phyloP scores from a whole-genome alignment of 2,888 invertebrate species.

The Masnerella sp. region DNA sequence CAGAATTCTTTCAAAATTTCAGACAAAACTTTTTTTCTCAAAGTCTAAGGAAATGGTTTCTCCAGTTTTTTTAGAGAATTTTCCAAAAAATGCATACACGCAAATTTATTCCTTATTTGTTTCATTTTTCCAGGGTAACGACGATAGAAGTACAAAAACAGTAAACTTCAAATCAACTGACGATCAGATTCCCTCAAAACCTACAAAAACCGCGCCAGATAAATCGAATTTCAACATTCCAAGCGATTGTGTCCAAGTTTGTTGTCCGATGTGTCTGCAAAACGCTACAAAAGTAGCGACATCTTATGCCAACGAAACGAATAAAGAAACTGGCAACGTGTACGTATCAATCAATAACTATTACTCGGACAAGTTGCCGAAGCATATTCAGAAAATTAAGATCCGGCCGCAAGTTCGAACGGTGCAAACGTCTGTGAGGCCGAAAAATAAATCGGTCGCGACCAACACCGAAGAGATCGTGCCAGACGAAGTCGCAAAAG shows the following conservation, averaged over 20 bases:
- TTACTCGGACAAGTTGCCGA: conserved; percentile 28
- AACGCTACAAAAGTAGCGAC: conserved; percentile 17
- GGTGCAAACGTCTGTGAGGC: conserved; percentile 40
- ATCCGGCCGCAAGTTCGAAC: conserved; percentile 22
- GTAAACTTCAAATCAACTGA: too few relatives aligned
- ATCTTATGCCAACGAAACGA: conserved; percentile 7
- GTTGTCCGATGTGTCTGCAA: conserved; percentile 30
- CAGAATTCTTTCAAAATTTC: too few relatives aligned
- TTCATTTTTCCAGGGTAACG: too few relatives aligned
- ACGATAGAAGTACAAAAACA: too few relatives aligned
- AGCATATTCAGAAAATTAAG: conserved; percentile 5
- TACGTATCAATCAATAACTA: conserved; percentile 43
- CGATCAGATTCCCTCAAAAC: too few relatives aligned
- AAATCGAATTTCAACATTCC: too few relatives aligned
- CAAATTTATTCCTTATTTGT: too few relatives aligned
- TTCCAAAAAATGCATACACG: too few relatives aligned
- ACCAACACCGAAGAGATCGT: conserved; percentile 12
- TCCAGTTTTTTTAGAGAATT: too few relatives aligned
- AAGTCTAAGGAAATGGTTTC: too few relatives aligned
- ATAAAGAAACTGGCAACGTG: conserved; percentile 10
- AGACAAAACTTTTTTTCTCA: too few relatives aligned
- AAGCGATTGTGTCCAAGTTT: background rate
- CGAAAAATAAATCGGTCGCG: conserved; percentile 8
- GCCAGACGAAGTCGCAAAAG: background rate
- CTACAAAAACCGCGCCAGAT: too few relatives aligned